phyloP scores from a whole-genome alignment of 2,797 vertebrate genomes.

The Neoniphon sammara region DNA sequence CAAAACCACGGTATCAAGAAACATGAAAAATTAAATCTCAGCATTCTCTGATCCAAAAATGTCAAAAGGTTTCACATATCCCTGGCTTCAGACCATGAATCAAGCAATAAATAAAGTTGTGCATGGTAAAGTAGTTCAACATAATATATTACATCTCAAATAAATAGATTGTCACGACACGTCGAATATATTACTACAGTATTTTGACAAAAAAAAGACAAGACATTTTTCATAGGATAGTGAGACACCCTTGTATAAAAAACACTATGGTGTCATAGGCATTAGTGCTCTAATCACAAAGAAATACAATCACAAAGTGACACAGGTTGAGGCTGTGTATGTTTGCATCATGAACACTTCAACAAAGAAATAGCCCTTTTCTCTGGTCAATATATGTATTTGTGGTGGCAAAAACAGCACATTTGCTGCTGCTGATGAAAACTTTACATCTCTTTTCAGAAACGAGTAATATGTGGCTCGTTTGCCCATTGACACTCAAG shows the following conservation, averaged over 20 bases:
- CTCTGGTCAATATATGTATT: not conserved
- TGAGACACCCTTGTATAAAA: slow-evolving; percentile 4
- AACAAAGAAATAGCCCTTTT: not conserved
- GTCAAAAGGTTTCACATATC: slow-evolving; percentile 36
- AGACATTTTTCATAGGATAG: slow-evolving; percentile 20
- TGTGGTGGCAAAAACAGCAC: too few species aligned
- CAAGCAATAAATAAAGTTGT: slow-evolving; percentile 28
- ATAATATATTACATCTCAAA: slow-evolving; percentile 70
- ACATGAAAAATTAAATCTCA: slow-evolving; percentile 42
- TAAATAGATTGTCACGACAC: slow-evolving; percentile 58
- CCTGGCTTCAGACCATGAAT: slow-evolving; percentile 50
- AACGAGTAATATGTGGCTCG: too few species aligned
- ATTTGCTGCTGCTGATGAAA: too few species aligned
- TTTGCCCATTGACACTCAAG: slow-evolving; percentile 26
- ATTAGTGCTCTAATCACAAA: slow-evolving; percentile 15
- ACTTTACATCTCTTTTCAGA: too few species aligned
- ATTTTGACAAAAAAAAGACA: slow-evolving; percentile 22
- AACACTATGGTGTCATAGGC: not conserved
- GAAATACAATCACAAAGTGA: not conserved
- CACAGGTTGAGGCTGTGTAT: not conserved
- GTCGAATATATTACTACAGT: slow-evolving; percentile 41
- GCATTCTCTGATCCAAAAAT: slow-evolving; percentile 22
- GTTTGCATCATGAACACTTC: not conserved
- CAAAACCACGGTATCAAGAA: slow-evolving; percentile 41
- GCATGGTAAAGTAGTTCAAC: slow-evolving; percentile 42